Conservation (phyloP, 2,113 vertebrate genomes). For the Tachuris rubrigastra region DNA sequence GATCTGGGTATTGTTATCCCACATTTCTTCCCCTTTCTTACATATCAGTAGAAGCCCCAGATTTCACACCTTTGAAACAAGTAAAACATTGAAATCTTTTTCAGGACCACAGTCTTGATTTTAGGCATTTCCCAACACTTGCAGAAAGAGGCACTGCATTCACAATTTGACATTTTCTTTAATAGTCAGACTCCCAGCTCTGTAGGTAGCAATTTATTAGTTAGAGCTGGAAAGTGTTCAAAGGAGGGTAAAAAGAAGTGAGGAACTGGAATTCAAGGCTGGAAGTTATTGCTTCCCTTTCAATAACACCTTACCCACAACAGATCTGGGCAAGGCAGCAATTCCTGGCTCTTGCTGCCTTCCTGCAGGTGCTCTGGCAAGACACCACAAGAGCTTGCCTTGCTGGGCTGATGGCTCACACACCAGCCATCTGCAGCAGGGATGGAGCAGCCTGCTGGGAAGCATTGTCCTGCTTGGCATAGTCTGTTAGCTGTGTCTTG, state of each 20-base stretch:
- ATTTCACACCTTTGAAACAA: not conserved
- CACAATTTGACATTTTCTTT: not conserved
- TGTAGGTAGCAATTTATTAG: not conserved
- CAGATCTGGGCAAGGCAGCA: rapidly evolving
- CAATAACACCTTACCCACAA: not conserved
- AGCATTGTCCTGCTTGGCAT: not conserved
- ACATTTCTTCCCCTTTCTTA: not conserved
- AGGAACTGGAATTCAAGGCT: not conserved
- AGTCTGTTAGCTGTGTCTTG: not conserved
- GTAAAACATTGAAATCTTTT: not conserved
- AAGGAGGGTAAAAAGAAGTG: not conserved
- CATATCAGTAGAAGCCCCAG: not conserved
- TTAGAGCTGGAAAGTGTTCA: not conserved
- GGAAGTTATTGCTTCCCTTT: not conserved
- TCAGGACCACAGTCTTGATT: not conserved
- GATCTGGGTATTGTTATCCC: not conserved
- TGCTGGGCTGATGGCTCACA: not conserved
- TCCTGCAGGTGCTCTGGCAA: not conserved
- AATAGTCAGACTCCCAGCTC: rapidly evolving
- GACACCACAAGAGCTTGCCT: not conserved
- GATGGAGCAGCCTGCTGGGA: not conserved
- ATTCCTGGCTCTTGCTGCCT: not conserved
- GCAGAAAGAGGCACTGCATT: not conserved
- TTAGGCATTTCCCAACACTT: not conserved
- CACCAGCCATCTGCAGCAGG: not conserved